Evolutionary conservation across 2,888 invertebrate genomes (phyloP), one percentile per base, ranked within the genome.

Genomic region (Nowickia ferox): DNA sequence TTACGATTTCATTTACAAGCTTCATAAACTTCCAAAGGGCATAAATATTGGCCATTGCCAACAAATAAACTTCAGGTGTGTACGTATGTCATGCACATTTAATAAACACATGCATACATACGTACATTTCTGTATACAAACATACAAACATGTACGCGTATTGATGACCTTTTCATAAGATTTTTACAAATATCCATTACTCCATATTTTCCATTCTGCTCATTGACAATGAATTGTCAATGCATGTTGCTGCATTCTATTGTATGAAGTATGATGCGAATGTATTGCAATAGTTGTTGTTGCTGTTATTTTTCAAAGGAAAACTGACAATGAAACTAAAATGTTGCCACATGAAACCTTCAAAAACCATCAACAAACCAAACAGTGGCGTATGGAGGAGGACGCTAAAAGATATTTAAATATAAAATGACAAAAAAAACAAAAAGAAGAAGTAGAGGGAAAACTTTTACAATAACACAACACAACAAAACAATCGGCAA

Each of bases 211-310:
- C 11, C 44, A 68, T 42, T 46, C 48, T 85, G 78, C 79, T 80
- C 79, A 85, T 82, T 82, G 85, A 82, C 86, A 86, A 86, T 83
- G 78, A 83, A 83, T 86, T 86, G 86, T 86, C 86, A 86, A 59
- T 83, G 78, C 59, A 83, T 76, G 86, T 72, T 72, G 74, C 55
- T 74, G 82, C 63, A 71, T 57, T 83, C 71, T 59, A 66, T 30
- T 30, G 65, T 79, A 71, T 78, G 48, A 51, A 59, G 46, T 71
- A 63, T 71, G n/a, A n/a, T 63, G 44, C 51, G 30, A 30, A 6
- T 30, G 30, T 78, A 59, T 59, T 48, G 78, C 40, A 38, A 11
- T n/a, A 19, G 22, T 19, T 77, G 57, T 17, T 59, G 40, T 38
- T 69, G n/a, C 42, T 65, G 15, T 59, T 69, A 51, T 30, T 59